These are phyloP conservation scores for Bactericera cockerelli DNA, from an alignment of 1,140 invertebrate genomes.

Conservation along the genomic window DNA sequence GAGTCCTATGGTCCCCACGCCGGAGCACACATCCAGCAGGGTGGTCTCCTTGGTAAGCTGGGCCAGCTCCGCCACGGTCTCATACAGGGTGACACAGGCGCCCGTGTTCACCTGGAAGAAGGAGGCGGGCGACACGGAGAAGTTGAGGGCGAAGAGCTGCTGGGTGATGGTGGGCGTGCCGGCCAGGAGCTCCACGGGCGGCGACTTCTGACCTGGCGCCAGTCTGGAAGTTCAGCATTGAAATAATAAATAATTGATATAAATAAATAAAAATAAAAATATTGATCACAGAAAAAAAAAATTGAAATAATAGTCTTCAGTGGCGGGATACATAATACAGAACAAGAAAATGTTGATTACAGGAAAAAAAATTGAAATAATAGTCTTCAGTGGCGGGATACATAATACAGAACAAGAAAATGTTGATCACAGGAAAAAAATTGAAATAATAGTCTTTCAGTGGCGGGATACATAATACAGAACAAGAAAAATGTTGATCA, in stretches of 20 bases:
- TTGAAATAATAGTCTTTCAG: no score
- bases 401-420: no score
- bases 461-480: no score
- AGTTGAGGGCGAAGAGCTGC: conserved; percentile 59
- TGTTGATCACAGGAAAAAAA: no score
- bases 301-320: no score
- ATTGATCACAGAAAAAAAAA: no score
- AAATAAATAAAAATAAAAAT: no score
- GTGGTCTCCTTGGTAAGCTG: conserved; percentile 45
- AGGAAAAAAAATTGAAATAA: no score
- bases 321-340: conserved; percentile 65
- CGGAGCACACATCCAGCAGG: conserved; percentile 90
- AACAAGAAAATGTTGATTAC: no score
- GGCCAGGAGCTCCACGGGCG: conserved; percentile 12
- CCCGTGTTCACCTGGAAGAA: conserved; percentile 87
- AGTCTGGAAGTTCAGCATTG: conserved; percentile 41
- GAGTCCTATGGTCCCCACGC: conserved; percentile 91
- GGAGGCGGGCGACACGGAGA: conserved; percentile 80
- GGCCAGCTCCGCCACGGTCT: conserved; percentile 61
- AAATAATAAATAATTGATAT: conserved; percentile 63
- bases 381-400: conserved; percentile 59
- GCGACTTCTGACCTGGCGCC: conserved; percentile 6
- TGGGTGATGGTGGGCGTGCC: conserved; percentile 47
- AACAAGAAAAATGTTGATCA: no score
- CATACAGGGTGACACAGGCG: conserved; percentile 75